A percentile compares a stretch with the other conserved stretches of the same genome.
Conservation (phyloP, 2,797 vertebrate species). For the Myotis myotis region DNA sequence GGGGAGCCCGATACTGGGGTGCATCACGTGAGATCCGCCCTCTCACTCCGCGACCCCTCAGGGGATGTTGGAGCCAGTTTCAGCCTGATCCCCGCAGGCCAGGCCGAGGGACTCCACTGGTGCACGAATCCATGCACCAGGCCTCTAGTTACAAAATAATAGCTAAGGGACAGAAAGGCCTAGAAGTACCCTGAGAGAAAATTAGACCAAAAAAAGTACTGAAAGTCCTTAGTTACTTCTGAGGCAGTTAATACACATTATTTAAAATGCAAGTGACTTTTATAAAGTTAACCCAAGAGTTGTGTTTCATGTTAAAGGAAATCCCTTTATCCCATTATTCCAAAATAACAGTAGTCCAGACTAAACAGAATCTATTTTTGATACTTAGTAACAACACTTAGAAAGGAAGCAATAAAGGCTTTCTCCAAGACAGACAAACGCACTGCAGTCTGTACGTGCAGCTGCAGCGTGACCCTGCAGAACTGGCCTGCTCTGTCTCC, state of each 20-base stretch:
- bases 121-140: too few species aligned
- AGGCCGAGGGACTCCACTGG: too few species aligned
- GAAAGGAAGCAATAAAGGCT: not conserved
- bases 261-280: not conserved
- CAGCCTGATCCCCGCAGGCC: too few species aligned
- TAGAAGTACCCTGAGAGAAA: not conserved
- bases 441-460: too few species aligned
- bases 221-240: not conserved
- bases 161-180: not conserved
- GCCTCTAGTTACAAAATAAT: not conserved
- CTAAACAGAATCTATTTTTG: not conserved
- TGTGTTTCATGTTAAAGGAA: not conserved
- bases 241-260: not conserved
- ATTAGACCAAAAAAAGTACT: not conserved
- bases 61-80: too few species aligned
- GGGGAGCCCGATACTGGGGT: too few species aligned
- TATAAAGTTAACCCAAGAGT: not conserved
- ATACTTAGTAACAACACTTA: not conserved
- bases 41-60: too few species aligned
- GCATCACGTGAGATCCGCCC: too few species aligned
- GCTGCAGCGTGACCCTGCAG: not conserved
- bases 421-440: not conserved
- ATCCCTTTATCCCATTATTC: not conserved
- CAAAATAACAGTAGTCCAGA: not conserved
- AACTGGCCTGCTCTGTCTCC: not conserved